Conservation (phyloP, 2,113 vertebrate species). For the Colossoma macropomum region DNA sequence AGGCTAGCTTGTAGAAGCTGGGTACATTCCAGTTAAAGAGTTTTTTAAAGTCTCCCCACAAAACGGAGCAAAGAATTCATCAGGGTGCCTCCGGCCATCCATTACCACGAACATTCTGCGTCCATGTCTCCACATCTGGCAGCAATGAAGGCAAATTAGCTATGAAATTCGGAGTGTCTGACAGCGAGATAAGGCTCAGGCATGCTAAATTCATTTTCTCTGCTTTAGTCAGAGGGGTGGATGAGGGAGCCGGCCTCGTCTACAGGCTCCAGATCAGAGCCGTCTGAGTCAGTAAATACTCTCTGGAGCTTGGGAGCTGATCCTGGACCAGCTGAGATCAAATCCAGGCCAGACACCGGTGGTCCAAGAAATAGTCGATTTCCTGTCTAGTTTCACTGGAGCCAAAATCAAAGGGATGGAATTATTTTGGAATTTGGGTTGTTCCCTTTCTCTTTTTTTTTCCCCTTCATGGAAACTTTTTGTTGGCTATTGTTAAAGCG, state of each 20-base stretch:
- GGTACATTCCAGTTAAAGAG: background rate
- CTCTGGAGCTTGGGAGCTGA: constrained; percentile 53
- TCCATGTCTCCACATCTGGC: constrained; percentile 83
- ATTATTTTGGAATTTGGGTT: constrained; percentile 78
- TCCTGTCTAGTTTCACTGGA: constrained; percentile 80
- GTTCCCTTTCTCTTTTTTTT: constrained; percentile 67
- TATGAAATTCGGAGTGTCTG: constrained; percentile 79
- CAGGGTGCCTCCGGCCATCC: constrained; percentile 63
- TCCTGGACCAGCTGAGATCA: constrained; percentile 50
- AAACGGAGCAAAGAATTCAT: constrained; percentile 61
- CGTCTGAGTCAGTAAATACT: constrained; percentile 2
- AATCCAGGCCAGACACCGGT: constrained; percentile 68
- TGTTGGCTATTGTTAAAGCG: constrained; percentile 49
- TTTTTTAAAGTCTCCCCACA: constrained; percentile 52
- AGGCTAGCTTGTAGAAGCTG: background rate
- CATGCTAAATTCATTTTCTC: constrained; percentile 78
- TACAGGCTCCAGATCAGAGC: constrained; percentile 59
- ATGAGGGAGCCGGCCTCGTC: constrained; percentile 48
- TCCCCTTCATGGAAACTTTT: constrained; percentile 66
- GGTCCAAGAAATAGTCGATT: constrained; percentile 79
- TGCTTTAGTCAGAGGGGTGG: constrained; percentile 62
- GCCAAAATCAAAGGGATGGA: constrained; percentile 80
- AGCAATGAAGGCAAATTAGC: constrained; percentile 84
- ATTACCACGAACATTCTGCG: constrained; percentile 75
- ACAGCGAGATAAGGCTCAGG: constrained; percentile 77